A percentile compares a stretch with the other conserved stretches of the same genome.
These are phyloP conservation scores for Kryptolebias ocellatus DNA, from an alignment of 2,797 vertebrate species.

Conservation along the genomic window DNA sequence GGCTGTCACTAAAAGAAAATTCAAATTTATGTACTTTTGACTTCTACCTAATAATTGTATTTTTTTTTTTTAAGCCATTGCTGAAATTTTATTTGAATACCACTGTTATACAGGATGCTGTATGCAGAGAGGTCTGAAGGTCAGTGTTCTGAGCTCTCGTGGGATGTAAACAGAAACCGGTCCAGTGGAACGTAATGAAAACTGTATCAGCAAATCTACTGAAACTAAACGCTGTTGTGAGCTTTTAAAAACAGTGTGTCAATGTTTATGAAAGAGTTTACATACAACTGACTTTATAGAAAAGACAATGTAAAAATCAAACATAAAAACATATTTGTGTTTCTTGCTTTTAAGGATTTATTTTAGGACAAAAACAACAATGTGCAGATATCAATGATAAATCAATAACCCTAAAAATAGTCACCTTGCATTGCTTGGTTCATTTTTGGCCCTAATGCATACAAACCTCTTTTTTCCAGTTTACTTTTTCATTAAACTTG, in stretches of 20 bases:
- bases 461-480: too few species aligned
- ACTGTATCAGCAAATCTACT: slow-evolving; percentile 57
- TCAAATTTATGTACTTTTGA: too few species aligned
- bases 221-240: slow-evolving; percentile 11
- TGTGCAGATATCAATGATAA: neutral
- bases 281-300: neutral
- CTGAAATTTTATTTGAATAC: too few species aligned
- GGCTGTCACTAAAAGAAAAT: too few species aligned
- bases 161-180: slow-evolving; percentile 64
- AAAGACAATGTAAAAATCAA: neutral
- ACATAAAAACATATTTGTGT: too few species aligned
- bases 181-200: slow-evolving; percentile 49
- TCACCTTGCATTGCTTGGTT: too few species aligned
- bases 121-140: slow-evolving; percentile 54
- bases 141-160: slow-evolving; percentile 57
- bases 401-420: neutral
- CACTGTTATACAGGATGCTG: neutral
- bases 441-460: too few species aligned
- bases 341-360: too few species aligned
- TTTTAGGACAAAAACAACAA: neutral
- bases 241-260: neutral
- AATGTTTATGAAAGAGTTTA: slow-evolving; percentile 1
- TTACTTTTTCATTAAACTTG: too few species aligned
- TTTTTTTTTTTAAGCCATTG: too few species aligned
- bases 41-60: too few species aligned